phyloP scores from a whole-genome alignment of 2,113 vertebrate species.

The Gavia stellata region DNA sequence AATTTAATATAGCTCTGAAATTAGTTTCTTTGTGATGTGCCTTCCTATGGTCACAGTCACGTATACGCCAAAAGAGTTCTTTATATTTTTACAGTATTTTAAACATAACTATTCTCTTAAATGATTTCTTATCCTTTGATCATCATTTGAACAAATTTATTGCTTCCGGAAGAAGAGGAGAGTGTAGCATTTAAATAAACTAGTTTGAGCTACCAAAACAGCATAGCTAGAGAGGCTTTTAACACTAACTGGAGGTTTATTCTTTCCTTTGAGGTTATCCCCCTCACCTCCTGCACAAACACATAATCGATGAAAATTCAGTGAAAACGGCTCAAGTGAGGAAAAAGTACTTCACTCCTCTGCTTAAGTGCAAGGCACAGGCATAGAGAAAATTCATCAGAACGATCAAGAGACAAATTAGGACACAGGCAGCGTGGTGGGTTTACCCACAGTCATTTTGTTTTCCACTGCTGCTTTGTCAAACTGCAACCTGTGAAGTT shows the following conservation, averaged over 20 bases:
- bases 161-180: not conserved
- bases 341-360: not conserved
- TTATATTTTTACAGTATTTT: not conserved
- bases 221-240: not conserved
- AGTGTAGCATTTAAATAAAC: not conserved
- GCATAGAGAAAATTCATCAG: not conserved
- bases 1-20: not conserved
- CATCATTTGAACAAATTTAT: not conserved
- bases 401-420: not conserved
- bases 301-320: not conserved
- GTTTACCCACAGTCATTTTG: not conserved
- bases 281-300: not conserved
- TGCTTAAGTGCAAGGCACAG: not conserved
- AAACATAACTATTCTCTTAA: not conserved
- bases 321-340: not conserved
- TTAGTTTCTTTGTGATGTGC: not conserved
- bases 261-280: not conserved
- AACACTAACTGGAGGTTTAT: not conserved
- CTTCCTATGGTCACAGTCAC: not conserved
- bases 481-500: not conserved
- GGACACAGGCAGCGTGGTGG: not conserved
- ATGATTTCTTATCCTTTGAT: not conserved
- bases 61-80: not conserved
- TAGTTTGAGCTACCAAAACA: not conserved
- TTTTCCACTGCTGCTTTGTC: not conserved